Conservation (phyloP, 2,113 vertebrate species). For the Salvelinus namaycush region DNA sequence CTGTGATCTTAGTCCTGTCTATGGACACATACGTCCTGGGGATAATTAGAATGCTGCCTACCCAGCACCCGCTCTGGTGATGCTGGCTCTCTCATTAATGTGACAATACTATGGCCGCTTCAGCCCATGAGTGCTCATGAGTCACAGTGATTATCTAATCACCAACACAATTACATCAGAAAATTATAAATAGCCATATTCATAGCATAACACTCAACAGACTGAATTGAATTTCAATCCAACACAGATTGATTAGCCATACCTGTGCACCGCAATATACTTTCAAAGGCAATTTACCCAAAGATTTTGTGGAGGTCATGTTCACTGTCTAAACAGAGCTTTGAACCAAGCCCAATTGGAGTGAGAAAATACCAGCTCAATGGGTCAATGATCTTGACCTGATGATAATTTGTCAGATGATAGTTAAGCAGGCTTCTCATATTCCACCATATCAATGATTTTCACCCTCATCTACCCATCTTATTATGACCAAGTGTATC, state of each 20-base stretch:
- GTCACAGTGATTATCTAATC: not conserved
- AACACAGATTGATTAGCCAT: no score
- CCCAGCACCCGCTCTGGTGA: not conserved
- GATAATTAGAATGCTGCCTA: not conserved
- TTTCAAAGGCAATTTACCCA: no score
- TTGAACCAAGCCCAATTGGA: no score
- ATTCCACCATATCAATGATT: not conserved
- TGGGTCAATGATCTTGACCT: not conserved
- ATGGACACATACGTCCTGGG: not conserved
- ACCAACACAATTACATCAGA: no score
- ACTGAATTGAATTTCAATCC: no score
- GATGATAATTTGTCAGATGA: not conserved
- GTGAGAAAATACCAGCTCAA: not conserved
- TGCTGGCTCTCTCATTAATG: not conserved
- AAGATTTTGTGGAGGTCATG: no score
- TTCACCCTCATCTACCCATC: not conserved
- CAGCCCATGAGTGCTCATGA: not conserved
- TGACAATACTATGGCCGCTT: not conserved
- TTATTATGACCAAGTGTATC: not conserved
- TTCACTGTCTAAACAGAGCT: no score
- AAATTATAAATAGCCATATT: no score
- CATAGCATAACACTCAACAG: no score
- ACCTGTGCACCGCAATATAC: no score
- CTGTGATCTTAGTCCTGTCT: not conserved
- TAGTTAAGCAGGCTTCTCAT: not conserved